These are phyloP conservation scores for Congeria kusceri DNA, from an alignment of 2,888 invertebrate species.

Conservation along the genomic window DNA sequence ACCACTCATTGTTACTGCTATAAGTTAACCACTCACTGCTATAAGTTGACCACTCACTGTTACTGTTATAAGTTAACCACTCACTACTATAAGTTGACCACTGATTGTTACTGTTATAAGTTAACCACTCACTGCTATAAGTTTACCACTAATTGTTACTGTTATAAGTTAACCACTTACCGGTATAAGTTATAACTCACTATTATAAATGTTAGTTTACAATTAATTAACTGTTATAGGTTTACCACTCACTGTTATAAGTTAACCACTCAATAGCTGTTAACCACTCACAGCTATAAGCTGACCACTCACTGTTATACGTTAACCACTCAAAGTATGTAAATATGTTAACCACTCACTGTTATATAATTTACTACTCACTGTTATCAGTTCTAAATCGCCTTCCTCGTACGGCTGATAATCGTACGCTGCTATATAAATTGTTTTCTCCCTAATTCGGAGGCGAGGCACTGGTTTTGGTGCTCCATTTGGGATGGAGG, in stretches of 20 bases:
- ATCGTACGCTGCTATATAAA: constrained; percentile 78
- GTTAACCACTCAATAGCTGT: no score
- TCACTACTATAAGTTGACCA: no score
- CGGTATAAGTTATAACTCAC: no score
- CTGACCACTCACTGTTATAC: no score
- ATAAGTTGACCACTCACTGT: constrained; percentile 60
- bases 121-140: not conserved
- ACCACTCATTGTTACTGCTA: no score
- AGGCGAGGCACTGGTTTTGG: constrained; percentile 46
- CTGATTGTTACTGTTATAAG: no score
- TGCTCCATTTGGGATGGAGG: not conserved
- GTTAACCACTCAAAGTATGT: no score
- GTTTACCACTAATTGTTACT: constrained; percentile 63
- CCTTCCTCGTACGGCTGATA: constrained; percentile 77
- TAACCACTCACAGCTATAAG: no score
- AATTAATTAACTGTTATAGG: no score
- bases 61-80: constrained; percentile 15
- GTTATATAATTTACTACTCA: constrained; percentile 42
- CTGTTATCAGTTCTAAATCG: constrained; percentile 75
- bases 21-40: not conserved
- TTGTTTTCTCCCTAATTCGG: constrained; percentile 57
- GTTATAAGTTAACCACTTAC: no score
- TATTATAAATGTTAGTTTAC: no score
- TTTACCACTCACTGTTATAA: no score
- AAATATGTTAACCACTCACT: not conserved